Evolutionary conservation across 2,113 vertebrate genomes (phyloP).

Genomic region (Ranitomeya imitator): DNA sequence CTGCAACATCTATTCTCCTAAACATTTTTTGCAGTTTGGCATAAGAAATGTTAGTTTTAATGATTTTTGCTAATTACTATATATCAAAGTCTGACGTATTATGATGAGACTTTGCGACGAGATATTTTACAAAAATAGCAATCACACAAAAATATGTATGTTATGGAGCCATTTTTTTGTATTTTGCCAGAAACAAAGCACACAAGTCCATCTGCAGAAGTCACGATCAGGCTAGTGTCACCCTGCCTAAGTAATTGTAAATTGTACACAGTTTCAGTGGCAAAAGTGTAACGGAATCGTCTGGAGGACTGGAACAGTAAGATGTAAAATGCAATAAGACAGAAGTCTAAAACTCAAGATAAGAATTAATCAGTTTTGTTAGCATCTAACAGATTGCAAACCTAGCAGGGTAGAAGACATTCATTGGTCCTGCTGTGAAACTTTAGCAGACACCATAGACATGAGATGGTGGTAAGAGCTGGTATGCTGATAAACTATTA

Average conservation of each 20-base stretch:
- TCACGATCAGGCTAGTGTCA: conserved; percentile 56
- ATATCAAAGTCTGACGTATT: neutral
- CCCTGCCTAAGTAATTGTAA: conserved; percentile 44
- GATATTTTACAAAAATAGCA: conserved; percentile 14
- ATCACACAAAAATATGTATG: neutral
- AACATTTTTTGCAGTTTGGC: too few species aligned
- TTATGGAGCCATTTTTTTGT: conserved; percentile 15
- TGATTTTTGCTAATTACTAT: neutral
- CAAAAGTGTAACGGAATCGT: conserved; percentile 58
- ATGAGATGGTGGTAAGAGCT: conserved; percentile 67
- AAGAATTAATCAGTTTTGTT: conserved; percentile 69
- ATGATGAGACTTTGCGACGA: neutral
- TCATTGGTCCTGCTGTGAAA: conserved; percentile 65
- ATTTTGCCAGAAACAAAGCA: conserved; percentile 15
- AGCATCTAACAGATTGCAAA: conserved; percentile 67
- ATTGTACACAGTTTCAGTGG: conserved; percentile 56
- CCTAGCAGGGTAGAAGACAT: conserved; percentile 66
- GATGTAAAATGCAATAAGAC: conserved; percentile 59
- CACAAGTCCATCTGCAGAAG: conserved; percentile 52
- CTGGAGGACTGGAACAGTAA: conserved; percentile 61
- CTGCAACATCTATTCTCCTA: too few species aligned
- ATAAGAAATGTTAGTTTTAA: neutral
- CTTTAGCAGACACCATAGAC: conserved; percentile 61
- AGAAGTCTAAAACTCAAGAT: conserved; percentile 62
- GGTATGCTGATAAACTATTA: conserved; percentile 68